These are phyloP conservation scores for Paramuricea clavata DNA, from an alignment of 92 coral and sea anemone species.

Conservation along the genomic window DNA sequence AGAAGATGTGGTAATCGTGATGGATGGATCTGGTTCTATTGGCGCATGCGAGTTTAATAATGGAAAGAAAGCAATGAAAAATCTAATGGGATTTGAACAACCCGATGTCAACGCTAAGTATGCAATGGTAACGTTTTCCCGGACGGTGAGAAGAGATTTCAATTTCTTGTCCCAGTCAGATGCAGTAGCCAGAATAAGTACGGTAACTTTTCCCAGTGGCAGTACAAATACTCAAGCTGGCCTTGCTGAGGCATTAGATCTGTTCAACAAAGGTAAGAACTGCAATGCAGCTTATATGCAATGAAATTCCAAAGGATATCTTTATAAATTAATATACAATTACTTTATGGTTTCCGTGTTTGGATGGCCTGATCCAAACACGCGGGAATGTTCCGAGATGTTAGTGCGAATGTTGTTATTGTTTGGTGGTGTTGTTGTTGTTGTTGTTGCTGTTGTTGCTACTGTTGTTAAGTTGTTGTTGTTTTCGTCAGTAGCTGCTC, in stretches of 20 bases:
- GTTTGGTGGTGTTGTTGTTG: too few relatives aligned
- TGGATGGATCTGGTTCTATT: background rate
- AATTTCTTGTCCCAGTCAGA: background rate
- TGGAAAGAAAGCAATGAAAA: background rate
- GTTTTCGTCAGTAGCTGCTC: too few relatives aligned
- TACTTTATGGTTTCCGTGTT: too few relatives aligned
- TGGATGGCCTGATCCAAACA: too few relatives aligned
- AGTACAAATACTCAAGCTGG: background rate
- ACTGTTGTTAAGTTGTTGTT: too few relatives aligned
- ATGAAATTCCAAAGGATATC: too few relatives aligned
- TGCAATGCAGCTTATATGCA: background rate
- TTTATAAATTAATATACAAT: too few relatives aligned
- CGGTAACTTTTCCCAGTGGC: background rate
- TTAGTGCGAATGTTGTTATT: too few relatives aligned
- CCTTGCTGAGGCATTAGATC: background rate
- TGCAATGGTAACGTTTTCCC: background rate
- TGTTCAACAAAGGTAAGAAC: background rate
- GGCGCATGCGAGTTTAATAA: background rate
- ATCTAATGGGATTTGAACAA: background rate
- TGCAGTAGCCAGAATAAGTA: background rate
- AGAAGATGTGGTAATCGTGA: background rate
- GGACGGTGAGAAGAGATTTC: background rate
- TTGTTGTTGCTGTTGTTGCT: too few relatives aligned
- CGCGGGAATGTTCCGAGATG: too few relatives aligned
- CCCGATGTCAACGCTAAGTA: slow-evolving; percentile 27